A percentile compares a stretch with the other conserved stretches of the same genome.
Conservation (phyloP, 2,888 invertebrate genomes). For the Pristionchus entomophagus region DNA sequence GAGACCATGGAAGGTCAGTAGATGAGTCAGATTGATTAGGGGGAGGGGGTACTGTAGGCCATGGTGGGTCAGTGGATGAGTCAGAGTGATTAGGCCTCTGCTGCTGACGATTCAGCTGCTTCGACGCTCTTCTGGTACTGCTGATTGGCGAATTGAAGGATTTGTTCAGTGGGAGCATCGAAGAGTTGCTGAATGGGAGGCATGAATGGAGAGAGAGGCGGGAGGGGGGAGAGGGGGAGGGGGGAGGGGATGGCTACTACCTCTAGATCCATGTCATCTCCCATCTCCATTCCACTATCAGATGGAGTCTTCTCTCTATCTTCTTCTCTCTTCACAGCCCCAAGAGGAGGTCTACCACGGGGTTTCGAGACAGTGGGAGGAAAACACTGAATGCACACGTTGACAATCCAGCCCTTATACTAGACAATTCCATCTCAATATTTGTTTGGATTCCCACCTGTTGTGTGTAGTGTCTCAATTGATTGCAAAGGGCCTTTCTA, state of each 20-base stretch:
- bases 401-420: no score
- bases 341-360: conserved; percentile 42
- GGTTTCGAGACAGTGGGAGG: conserved; percentile 37
- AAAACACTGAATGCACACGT: conserved; percentile 35
- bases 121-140: conserved; percentile 17
- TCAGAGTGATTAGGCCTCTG: neutral
- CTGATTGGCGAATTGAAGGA: conserved; percentile 42
- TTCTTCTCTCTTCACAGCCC: neutral
- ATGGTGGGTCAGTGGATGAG: no score
- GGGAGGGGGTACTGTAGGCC: no score
- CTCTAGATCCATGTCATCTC: conserved; percentile 45
- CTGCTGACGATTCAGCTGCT: neutral
- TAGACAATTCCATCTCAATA: neutral
- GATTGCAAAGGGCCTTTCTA: conserved; percentile 51
- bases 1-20: no score
- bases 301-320: conserved; percentile 26
- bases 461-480: conserved; percentile 52
- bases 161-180: conserved; percentile 27
- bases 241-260: neutral
- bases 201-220: neutral
- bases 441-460: neutral
- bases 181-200: conserved; percentile 6
- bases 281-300: conserved; percentile 26
- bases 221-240: neutral
- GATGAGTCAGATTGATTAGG: no score